phyloP scores from a whole-genome alignment of 2,888 invertebrate species.

The Drosophila mettleri region DNA sequence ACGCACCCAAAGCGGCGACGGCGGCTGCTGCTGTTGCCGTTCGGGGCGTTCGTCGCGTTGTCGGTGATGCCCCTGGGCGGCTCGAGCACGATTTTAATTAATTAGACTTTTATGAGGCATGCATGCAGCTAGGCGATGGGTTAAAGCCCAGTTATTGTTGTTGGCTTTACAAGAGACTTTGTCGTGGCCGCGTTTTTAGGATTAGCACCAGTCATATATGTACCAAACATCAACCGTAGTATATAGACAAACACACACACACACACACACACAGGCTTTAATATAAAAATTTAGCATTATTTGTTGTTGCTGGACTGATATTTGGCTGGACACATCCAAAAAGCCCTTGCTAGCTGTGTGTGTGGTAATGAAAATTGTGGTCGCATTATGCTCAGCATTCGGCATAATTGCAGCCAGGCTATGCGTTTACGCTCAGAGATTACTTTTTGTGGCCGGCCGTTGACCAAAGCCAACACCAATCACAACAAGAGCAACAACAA shows the following conservation, averaged over 20 bases:
- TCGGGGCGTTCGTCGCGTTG: conserved; percentile 52
- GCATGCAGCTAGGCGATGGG: conserved; percentile 68
- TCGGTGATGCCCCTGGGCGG: conserved; percentile 63
- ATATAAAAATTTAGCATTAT: conserved; percentile 62
- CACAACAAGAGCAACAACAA: conserved; percentile 18
- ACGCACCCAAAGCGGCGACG: conserved; percentile 26
- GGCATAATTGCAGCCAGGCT: conserved; percentile 74
- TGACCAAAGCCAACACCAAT: conserved; percentile 48
- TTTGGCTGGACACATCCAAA: conserved; percentile 52
- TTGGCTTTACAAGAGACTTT: conserved; percentile 63
- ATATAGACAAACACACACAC: conserved; percentile 17
- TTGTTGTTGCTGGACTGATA: conserved; percentile 24
- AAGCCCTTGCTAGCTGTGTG: conserved; percentile 32
- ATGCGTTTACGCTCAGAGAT: conserved; percentile 77
- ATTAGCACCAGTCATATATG: conserved; percentile 57
- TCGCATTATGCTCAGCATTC: conserved; percentile 75
- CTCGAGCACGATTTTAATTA: conserved; percentile 82
- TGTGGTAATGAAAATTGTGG: conserved; percentile 76
- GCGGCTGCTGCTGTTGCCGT: conserved; percentile 29
- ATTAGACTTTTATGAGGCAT: conserved; percentile 81
- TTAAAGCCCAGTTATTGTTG: conserved; percentile 73
- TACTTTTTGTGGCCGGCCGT: conserved; percentile 73
- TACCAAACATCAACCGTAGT: too few species aligned
- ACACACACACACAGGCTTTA: conserved; percentile 13
- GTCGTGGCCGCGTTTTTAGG: conserved; percentile 46